Conservation (phyloP, 1,140 invertebrate genomes). For the Sesamia nonagrioides region DNA sequence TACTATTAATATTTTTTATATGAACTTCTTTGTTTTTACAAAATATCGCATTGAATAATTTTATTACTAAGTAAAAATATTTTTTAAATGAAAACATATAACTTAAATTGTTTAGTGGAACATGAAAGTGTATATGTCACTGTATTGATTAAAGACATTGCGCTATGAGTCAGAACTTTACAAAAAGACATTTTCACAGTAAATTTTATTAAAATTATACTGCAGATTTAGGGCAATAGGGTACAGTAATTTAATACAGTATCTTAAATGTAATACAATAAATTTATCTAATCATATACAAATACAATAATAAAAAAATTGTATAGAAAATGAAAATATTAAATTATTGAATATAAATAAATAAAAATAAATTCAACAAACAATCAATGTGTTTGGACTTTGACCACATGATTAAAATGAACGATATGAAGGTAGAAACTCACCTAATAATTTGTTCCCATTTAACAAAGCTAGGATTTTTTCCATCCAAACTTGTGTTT, state of each 20-base stretch:
- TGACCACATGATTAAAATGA: conserved; percentile 45
- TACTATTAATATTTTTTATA: too few species aligned
- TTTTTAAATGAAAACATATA: too few species aligned
- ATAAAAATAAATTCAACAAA: too few species aligned
- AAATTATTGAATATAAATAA: too few species aligned
- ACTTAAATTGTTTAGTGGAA: too few species aligned
- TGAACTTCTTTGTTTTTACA: too few species aligned
- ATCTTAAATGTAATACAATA: too few species aligned
- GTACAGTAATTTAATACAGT: too few species aligned
- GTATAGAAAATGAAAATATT: too few species aligned
- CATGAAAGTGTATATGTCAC: background rate
- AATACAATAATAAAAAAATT: too few species aligned
- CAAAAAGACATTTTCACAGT: background rate
- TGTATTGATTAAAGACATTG: background rate
- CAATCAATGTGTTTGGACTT: conserved; percentile 37
- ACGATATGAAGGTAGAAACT: conserved; percentile 70
- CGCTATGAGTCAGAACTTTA: background rate
- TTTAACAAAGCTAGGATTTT: conserved; percentile 76
- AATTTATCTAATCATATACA: background rate
- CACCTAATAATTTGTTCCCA: conserved; percentile 71
- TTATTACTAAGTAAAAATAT: too few species aligned
- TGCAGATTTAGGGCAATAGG: background rate
- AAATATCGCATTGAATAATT: too few species aligned
- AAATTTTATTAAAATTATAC: background rate
- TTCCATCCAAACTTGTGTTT: conserved; percentile 81